Evolutionary conservation across 2,797 vertebrate species (phyloP).

Genomic region (Sebastes diploproa): DNA sequence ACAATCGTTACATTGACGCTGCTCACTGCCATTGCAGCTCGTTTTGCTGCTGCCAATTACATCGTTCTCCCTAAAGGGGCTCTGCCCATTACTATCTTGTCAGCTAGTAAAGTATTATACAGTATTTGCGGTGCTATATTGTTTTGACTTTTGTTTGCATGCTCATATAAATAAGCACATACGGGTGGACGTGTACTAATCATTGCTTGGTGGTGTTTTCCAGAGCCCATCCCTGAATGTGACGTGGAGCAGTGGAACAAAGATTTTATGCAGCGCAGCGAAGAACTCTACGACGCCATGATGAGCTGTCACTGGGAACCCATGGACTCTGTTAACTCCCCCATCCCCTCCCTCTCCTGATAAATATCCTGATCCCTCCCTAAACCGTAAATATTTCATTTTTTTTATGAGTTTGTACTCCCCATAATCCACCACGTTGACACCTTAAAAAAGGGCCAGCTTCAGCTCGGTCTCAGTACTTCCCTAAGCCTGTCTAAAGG

Average conservation of each 20-base stretch:
- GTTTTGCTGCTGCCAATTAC: no score
- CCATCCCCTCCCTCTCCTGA: conserved; percentile 81
- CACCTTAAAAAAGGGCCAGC: neutral
- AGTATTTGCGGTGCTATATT: neutral
- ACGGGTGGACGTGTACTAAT: neutral
- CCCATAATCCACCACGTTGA: neutral
- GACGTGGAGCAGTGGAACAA: conserved; percentile 90
- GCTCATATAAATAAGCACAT: neutral
- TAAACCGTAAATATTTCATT: neutral
- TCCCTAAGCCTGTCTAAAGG: neutral
- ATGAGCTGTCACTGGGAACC: conserved; percentile 93
- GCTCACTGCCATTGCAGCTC: no score
- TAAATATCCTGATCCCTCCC: neutral
- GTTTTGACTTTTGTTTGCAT: neutral
- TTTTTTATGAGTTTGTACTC: conserved; percentile 17
- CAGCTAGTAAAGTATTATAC: neutral
- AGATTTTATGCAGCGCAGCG: conserved; percentile 91
- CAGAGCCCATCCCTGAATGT: conserved; percentile 88
- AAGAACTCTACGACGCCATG: conserved; percentile 92
- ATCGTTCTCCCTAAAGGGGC: no score
- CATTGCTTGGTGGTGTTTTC: fast-evolving
- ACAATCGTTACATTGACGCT: no score
- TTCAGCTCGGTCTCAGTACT: conserved; percentile 9
- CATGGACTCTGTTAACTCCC: conserved; percentile 86
- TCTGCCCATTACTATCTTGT: neutral